Percentiles rank a stretch among this genome's conserved stretches.
Conservation (phyloP, 2,888 invertebrate genomes). For the Rotaria macrura region DNA sequence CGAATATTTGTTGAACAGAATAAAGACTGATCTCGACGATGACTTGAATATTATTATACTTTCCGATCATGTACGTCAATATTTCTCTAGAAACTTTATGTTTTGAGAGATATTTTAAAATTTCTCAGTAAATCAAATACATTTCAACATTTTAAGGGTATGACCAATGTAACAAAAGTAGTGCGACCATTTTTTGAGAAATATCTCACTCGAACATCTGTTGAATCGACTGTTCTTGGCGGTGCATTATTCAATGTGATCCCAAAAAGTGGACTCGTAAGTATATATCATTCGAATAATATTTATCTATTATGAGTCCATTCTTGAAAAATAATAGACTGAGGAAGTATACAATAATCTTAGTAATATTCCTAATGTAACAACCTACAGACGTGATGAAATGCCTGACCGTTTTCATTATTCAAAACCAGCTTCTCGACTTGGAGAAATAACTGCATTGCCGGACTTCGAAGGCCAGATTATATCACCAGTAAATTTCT, state of each 20-base stretch:
- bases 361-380: background rate
- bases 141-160: background rate
- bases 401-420: background rate
- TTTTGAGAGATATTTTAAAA: no score
- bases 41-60: background rate
- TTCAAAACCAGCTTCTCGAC: background rate
- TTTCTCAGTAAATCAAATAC: no score
- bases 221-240: background rate
- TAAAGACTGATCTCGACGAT: background rate
- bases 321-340: background rate
- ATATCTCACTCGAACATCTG: background rate
- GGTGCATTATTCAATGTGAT: background rate
- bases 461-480: background rate
- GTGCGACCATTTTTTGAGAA: background rate
- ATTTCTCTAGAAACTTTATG: no score
- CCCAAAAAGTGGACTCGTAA: background rate
- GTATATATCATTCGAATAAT: background rate
- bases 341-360: background rate
- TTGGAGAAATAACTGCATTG: background rate
- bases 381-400: background rate
- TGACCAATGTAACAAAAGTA: background rate
- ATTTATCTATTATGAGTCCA: no score
- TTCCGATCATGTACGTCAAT: background rate
- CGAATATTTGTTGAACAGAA: background rate
- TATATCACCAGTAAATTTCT: background rate